Conservation (phyloP, 2,113 vertebrate genomes). For the Onychostoma macrolepis region DNA sequence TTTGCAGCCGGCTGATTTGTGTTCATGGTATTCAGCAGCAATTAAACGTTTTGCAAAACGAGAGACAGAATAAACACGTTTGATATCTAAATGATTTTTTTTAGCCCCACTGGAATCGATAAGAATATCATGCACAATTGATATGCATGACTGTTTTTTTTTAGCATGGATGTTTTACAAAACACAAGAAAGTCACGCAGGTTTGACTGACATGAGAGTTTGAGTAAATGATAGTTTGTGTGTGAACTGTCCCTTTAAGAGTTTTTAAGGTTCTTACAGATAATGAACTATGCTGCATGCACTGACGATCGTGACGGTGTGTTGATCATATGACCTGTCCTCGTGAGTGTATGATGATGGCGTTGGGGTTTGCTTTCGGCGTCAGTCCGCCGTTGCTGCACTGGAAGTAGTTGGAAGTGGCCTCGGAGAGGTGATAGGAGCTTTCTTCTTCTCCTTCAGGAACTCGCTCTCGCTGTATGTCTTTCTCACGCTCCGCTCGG, state of each 20-base stretch:
- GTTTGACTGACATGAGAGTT: neutral
- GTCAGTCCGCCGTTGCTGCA: slow-evolving; percentile 84
- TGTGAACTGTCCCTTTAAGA: neutral
- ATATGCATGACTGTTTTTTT: too few relatives aligned
- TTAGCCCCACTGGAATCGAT: too few relatives aligned
- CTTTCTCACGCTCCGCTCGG: slow-evolving; percentile 34
- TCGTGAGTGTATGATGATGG: slow-evolving; percentile 83
- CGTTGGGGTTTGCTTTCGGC: slow-evolving; percentile 81
- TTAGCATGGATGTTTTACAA: neutral
- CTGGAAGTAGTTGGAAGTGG: slow-evolving; percentile 84
- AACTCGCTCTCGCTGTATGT: slow-evolving; percentile 38
- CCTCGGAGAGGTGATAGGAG: slow-evolving; percentile 76
- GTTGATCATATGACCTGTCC: slow-evolving; percentile 53
- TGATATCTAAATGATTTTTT: too few relatives aligned
- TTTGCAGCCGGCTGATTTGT: too few relatives aligned
- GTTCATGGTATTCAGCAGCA: too few relatives aligned
- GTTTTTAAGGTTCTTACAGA: too few relatives aligned
- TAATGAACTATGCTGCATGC: too few relatives aligned
- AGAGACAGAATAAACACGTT: too few relatives aligned
- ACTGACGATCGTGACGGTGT: neutral
- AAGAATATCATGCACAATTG: too few relatives aligned
- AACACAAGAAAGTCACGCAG: neutral
- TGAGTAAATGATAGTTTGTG: neutral
- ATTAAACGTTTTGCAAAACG: too few relatives aligned
- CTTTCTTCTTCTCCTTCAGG: slow-evolving; percentile 66